A percentile compares a stretch with the other conserved stretches of the same genome.
These are phyloP conservation scores for Bruchidius siliquastri DNA, from an alignment of 2,888 invertebrate species.

Conservation along the genomic window DNA sequence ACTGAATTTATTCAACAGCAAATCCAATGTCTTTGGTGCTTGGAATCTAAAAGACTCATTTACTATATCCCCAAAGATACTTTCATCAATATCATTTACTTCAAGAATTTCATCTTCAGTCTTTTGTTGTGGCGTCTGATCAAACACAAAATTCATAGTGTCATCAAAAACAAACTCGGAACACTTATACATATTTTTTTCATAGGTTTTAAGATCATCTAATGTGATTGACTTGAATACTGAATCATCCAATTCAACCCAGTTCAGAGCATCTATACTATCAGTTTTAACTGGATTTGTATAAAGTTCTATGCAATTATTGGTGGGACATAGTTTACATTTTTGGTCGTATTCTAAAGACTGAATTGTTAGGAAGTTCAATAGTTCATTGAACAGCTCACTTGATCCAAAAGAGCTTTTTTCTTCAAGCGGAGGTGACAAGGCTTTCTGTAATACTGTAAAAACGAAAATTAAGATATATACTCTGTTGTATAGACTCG, in stretches of 20 bases:
- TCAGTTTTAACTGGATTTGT: constrained; percentile 18
- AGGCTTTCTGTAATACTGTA: background rate
- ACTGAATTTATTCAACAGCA: constrained; percentile 24
- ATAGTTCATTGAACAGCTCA: constrained; percentile 48
- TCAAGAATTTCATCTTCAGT: constrained; percentile 12
- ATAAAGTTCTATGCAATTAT: background rate
- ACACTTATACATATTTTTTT: constrained; percentile 21
- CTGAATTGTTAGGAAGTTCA: constrained; percentile 31
- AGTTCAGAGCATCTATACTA: constrained; percentile 38
- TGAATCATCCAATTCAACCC: constrained; percentile 21
- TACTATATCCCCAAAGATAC: constrained; percentile 10
- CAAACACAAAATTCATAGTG: constrained; percentile 11
- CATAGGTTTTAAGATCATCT: constrained; percentile 29
- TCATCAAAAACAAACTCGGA: constrained; percentile 12
- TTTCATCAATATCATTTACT: constrained; percentile 7
- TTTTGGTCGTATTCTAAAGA: constrained; percentile 19
- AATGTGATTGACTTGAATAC: constrained; percentile 30
- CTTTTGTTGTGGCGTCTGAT: constrained; percentile 15
- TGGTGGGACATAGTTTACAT: constrained; percentile 48
- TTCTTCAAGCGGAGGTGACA: constrained; percentile 2
- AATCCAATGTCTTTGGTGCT: constrained; percentile 28
- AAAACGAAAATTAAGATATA: background rate
- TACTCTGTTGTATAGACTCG: too few relatives aligned
- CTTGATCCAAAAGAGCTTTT: constrained; percentile 34
- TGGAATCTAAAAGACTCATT: constrained; percentile 27